Conservation (phyloP, 2,888 invertebrate genomes). For the Pristionchus japonicus region DNA sequence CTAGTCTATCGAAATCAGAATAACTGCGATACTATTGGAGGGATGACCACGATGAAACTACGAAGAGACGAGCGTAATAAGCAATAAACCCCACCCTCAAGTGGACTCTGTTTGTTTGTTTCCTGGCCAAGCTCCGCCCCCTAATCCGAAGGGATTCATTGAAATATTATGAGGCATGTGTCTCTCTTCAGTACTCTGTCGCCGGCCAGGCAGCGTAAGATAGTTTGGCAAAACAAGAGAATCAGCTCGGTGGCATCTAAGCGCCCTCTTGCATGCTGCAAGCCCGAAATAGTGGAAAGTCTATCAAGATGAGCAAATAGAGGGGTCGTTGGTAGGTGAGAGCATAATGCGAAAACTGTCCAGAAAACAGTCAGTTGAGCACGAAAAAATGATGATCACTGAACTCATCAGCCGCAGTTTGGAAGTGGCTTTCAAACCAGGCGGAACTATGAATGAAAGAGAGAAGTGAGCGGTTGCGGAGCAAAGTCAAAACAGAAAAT, state of each 20-base stretch:
- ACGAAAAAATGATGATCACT: neutral
- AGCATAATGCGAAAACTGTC: too few species aligned
- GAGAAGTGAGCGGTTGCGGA: neutral
- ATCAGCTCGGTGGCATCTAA: too few species aligned
- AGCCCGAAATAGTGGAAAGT: neutral
- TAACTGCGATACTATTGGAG: too few species aligned
- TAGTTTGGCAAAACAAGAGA: too few species aligned
- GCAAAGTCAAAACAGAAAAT: neutral
- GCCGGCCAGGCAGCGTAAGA: too few species aligned
- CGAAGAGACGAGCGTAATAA: neutral
- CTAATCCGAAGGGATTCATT: neutral
- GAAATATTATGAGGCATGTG: constrained; percentile 20
- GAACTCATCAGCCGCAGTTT: neutral
- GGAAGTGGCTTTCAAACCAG: neutral
- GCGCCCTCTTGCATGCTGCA: neutral
- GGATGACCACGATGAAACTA: neutral
- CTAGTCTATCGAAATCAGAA: too few species aligned
- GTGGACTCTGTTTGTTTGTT: constrained; percentile 22
- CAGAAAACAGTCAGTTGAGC: too few species aligned
- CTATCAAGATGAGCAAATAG: too few species aligned
- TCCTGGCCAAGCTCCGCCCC: neutral
- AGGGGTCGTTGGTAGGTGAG: too few species aligned
- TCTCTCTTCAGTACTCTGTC: too few species aligned
- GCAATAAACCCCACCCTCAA: neutral
- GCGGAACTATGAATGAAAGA: neutral